A percentile compares a stretch with the other conserved stretches of the same genome.
phyloP scores from a whole-genome alignment of 2,888 invertebrate species.

The Onchidella celtica region DNA sequence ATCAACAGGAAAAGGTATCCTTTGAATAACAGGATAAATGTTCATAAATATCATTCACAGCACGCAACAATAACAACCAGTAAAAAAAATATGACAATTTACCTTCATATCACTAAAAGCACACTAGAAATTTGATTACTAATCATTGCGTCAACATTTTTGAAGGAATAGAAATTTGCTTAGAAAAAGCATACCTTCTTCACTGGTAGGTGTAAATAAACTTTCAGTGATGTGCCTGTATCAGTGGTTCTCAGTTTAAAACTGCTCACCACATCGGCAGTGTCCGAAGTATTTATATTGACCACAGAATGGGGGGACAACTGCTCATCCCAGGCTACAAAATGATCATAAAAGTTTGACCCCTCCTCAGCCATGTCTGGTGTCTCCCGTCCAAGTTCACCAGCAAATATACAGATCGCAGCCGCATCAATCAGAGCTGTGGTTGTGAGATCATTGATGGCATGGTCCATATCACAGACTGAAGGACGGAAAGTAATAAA shows the following conservation, averaged over 20 bases:
- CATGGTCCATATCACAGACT: constrained; percentile 16
- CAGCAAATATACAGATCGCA: constrained; percentile 11
- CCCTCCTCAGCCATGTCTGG: constrained; percentile 25
- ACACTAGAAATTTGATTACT: too few species aligned
- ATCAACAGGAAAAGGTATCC: too few species aligned
- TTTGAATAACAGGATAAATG: too few species aligned
- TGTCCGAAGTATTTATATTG: constrained; percentile 1
- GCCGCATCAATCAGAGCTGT: not conserved
- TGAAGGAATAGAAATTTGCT: too few species aligned
- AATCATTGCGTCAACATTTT: too few species aligned
- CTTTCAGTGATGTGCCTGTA: constrained; percentile 39
- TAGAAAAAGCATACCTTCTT: too few species aligned
- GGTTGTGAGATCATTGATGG: not conserved
- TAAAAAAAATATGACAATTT: too few species aligned
- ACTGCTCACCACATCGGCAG: not conserved
- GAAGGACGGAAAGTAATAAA: not conserved
- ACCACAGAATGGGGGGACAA: constrained; percentile 11
- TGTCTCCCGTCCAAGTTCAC: constrained; percentile 41
- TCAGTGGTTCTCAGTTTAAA: constrained; percentile 35
- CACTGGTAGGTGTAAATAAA: constrained; percentile 6
- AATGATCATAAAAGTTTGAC: constrained; percentile 45
- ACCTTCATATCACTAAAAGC: too few species aligned
- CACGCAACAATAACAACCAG: too few species aligned
- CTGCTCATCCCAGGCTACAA: constrained; percentile 22
- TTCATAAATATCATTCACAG: too few species aligned